Evolutionary conservation across 2,888 invertebrate species (phyloP), one percentile per base, ranked within the genome.

Genomic region (Melieria omissa): DNA sequence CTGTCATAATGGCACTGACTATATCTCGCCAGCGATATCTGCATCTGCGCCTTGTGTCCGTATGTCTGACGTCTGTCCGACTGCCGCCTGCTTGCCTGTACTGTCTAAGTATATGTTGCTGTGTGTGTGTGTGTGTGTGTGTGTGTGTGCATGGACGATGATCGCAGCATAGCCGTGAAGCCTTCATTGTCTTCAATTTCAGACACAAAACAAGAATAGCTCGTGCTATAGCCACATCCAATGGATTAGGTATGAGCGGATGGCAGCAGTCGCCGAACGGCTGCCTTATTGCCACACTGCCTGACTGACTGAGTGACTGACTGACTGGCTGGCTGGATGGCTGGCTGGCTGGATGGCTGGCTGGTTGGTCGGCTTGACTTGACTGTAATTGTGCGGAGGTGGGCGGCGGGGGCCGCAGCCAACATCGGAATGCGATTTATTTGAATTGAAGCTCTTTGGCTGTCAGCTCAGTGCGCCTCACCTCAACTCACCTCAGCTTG

Each of bases 201-300:
- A 61, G 61, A 60, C 61, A 41, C 29, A 42, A 81, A 75, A 79
- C 78, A 81, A 82, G 82, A 83, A 78, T 84, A 84, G 84, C 84
- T 84, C 84, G 84, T 84, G 84, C 84, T 84, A 80, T 81, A 80
- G 80, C 82, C 80, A 82, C 82, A 80, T 80, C 82, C 81, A 82
- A 82, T 81, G 82, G 82, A 83, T 83, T 83, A 82, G 80, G 79
- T 80, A 81, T 81, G 78, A 82, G 80, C 82, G 12, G 66, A 67
- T 60, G 60, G 67, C 60, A 67, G 67, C 52, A 67, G 44, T 61
- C 52, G 52, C n/a, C 61, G 60, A 16, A 29, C 29, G 29, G 29
- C 29, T 29, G 29, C 10, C 16, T 12, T n/a, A 46, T 9, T 62
- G 62, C 62, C 46, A 14, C 42, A 29, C 8, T 47, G 14, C 42